These are phyloP conservation scores for Habrosyne pyritoides DNA, from an alignment of 2,888 invertebrate genomes.

Conservation along the genomic window DNA sequence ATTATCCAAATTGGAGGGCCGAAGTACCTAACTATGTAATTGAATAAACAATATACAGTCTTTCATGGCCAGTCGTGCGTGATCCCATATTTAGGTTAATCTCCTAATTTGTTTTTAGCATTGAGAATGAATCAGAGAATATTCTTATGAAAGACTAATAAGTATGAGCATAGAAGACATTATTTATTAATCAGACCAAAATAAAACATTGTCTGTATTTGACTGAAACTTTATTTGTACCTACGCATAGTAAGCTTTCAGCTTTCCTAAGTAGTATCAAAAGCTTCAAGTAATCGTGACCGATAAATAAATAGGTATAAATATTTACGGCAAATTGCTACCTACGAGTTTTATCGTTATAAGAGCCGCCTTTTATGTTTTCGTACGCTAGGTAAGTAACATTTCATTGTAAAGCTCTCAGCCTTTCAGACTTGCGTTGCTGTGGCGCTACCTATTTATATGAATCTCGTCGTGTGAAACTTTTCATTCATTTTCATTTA, in stretches of 20 bases:
- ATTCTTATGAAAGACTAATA: neutral
- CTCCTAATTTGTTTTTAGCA: no score
- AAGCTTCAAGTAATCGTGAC: neutral
- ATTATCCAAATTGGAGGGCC: neutral
- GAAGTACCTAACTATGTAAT: neutral
- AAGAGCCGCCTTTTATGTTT: constrained; percentile 6
- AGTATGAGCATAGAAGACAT: no score
- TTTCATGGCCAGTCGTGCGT: no score
- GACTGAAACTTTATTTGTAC: no score
- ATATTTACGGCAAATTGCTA: constrained; percentile 5
- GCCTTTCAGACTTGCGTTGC: neutral
- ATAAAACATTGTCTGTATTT: no score
- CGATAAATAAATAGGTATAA: constrained; percentile 7
- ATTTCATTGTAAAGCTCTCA: constrained; percentile 7
- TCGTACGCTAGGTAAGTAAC: constrained; percentile 6
- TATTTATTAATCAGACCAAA: no score
- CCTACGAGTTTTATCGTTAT: constrained; percentile 4
- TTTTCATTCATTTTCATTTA: neutral
- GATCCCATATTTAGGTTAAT: no score
- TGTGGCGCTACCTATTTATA: neutral
- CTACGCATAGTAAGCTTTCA: neutral
- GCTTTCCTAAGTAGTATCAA: neutral
- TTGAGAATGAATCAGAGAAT: no score
- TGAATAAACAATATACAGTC: no score
- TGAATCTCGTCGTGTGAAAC: constrained; percentile 1